Evolutionary conservation across 2,113 vertebrate species (phyloP).

Genomic region (Siphamia tubifer): DNA sequence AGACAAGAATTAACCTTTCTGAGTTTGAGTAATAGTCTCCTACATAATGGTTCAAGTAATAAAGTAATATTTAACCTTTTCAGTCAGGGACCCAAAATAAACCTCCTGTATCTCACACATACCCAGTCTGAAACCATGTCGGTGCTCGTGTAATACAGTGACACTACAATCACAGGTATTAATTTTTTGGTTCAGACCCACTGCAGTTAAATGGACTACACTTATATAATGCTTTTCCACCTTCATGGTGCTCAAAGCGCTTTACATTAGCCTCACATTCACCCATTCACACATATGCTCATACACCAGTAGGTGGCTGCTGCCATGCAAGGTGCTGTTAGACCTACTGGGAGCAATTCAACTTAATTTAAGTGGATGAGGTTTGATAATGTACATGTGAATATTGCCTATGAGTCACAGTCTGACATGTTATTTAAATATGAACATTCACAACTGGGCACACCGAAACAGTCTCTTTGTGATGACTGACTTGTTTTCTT

Average conservation of each 20-base stretch:
- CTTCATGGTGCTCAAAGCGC: no score
- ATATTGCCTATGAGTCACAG: not conserved
- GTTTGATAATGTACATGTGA: not conserved
- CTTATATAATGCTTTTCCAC: no score
- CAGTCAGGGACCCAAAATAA: slow-evolving; percentile 17
- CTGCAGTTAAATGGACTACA: no score
- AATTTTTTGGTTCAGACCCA: not conserved
- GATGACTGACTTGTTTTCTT: slow-evolving; percentile 32
- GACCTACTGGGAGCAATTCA: no score
- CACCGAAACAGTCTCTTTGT: slow-evolving; percentile 34
- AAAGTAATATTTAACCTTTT: not conserved
- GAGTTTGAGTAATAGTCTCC: slow-evolving; percentile 22
- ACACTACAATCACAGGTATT: not conserved
- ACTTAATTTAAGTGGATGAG: not conserved
- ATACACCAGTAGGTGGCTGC: no score
- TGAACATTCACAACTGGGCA: slow-evolving; percentile 27
- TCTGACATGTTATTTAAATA: slow-evolving; percentile 30
- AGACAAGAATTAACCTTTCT: slow-evolving; percentile 32
- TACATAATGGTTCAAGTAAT: not conserved
- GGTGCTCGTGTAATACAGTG: slow-evolving; percentile 7
- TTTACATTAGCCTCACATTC: no score
- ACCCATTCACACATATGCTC: no score
- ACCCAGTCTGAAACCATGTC: not conserved
- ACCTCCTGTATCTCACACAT: not conserved
- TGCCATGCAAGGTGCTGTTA: no score